Base-by-base conservation (phyloP, 2,113 vertebrate genomes). In the Podiceps cristatus region DNA sequence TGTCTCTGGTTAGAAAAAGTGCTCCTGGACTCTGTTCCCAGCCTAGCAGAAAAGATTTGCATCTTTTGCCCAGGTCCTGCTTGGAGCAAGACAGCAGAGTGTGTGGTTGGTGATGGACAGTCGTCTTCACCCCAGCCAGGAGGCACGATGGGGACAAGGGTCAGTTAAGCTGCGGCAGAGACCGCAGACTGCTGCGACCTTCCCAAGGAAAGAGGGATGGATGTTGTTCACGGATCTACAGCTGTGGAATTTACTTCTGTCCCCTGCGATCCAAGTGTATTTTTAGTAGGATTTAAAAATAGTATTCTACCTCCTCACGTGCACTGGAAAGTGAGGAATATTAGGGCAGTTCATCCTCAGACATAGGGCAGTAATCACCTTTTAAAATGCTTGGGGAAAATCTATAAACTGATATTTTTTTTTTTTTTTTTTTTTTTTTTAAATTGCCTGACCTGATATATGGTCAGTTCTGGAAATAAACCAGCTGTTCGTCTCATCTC, bases 221-320 rank as follows among this genome's bases (percentile, higher is more conserved):
- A 53, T 83, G 40, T 74, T 1, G 1, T 94, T 86, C 33, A 4
- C 0, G 2, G 73, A 66, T 53, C 73, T 91, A 49, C 80, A 91
- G 62, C 91, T 93, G 92, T 50, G 56, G 60, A 78, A 49, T 63
- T 82, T 67, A 64, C 49, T 93, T 74, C 47, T 91, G 72, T 81
- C 86, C 86, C 47, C 86, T 90, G 80, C 78, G 92, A 88, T 55
- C 74, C 2, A 3, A 59, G 72, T 27, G 18, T 93, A 91, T 96
- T 95, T 95, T 93, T 93, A 95, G 91, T 37, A 63, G 42, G 45
- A 62, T 90, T 90, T 96, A 95, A 95, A 96, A 94, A 94, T 91
- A 94, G 84, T 16, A 49, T 69, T 89, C 58, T 72, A 28, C 84
- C 72, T 85, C 79, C n/a, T 69, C 73, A 76, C 3, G 8, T 69